Base-by-base conservation (phyloP, 2,888 invertebrate genomes). In the Synanthedon tipuliformis region DNA sequence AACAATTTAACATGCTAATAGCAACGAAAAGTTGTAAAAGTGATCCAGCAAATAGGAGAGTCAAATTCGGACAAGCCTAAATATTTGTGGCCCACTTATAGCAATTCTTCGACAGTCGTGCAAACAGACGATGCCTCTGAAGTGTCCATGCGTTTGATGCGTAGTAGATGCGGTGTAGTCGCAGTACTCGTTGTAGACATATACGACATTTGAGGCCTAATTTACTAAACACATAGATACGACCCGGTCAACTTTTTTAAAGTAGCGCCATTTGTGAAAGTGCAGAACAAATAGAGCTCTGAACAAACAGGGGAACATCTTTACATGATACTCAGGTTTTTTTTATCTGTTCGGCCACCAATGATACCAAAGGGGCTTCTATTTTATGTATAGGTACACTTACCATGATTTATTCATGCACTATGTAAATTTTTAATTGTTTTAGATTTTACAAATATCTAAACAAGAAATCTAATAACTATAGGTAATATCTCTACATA, bases 211-310 rank as follows among this genome's bases (percentile, higher is more conserved):
- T 18, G 49, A 69, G 68, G 66, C 69, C 67, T 78, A 80, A 78
- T 80, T 75, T 75, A 70, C 76, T 73, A 75, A 79, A 75, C 74
- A 75, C 68, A 73, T 60, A 63, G 13, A 12, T 63, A 68, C 65
- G 75, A 75, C 71, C 78, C 74, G 80, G 79, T 81, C 81, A 81
- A 79, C 78, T 81, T 73, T 80, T 84, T 78, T 77, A 78, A 81
- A 83, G 81, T 83, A 82, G 83, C 82, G 72, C 76, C 72, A 74
- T 62, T 73, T 69, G 83, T 75, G 84, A 85, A 85, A 84, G 84
- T 81, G 71, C 68, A 77, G 74, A 75, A 69, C 76, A 82, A 82
- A 83, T 75, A 84, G 71, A 73, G 78, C 49, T 18, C 68, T 75
- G 68, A 71, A 73, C 78, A 81, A 82, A 81, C 73, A 81, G 70